Evolutionary conservation across 2,113 vertebrate species (phyloP), one percentile per base, ranked within the genome.

Genomic region (Tragelaphus scriptus): DNA sequence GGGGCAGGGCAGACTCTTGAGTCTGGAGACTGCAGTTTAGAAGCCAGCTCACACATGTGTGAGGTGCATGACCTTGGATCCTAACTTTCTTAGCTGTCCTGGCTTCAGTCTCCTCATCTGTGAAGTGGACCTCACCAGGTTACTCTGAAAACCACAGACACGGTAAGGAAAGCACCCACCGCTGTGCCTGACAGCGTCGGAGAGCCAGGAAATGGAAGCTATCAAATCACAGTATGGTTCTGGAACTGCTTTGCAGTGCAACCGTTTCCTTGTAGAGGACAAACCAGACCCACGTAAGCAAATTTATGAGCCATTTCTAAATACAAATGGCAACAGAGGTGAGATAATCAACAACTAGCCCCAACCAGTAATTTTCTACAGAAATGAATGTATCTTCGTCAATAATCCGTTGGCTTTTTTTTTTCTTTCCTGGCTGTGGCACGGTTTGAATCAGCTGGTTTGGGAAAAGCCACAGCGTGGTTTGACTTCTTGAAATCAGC

Each of bases 231-330:
- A 13, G 2, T 0, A 3, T 9, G 58, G 58, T 68, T 90, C 71
- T 12, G 8, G 51, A 58, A 28, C 59, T 40, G 47, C 51, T 9
- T n/a, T n/a, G 44, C 59, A 23, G 32, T 1, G 36, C 14, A 30
- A 53, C 90, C 26, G 4, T 51, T 53, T 87, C n/a, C 32, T 51
- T 65, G 40, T 12, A 55, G 65, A 56, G 65, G 92, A 55, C 61
- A 94, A 75, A 65, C 58, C 85, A 92, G 75, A 94, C 56, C 77
- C 85, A 88, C 53, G 44, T 94, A 97, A 98, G 97, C 94, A 97
- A 92, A 79, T 88, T 96, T 82, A 98, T 90, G 56, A 97, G 85
- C 96, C 80, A 21, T 95, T 98, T 93, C 98, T 92, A 96, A 97
- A 91, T 61, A 90, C 53, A 36, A 88, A 95, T 2, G 51, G 88